Base-by-base conservation (phyloP, 2,113 vertebrate species). In the Cynocephalus volans region DNA sequence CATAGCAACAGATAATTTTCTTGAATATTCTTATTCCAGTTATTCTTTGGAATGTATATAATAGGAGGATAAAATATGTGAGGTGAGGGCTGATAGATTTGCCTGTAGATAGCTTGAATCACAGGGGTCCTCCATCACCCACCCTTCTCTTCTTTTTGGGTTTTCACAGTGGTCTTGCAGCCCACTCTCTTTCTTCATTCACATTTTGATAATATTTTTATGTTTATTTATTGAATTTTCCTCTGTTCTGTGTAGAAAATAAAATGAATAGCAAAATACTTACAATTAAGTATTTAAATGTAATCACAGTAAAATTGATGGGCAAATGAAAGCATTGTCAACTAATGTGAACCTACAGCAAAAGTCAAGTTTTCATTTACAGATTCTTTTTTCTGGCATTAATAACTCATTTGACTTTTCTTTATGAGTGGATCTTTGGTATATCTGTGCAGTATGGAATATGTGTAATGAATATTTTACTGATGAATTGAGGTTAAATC, bases 281-380 rank as follows among this genome's bases (percentile, higher is more conserved):
- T n/a, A n/a, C n/a, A 95, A 70, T 83, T 77, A 96, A 58, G 56
- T 93, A 88, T 94, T 93, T 73, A 92, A 36, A 76, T 89, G 19
- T 77, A 92, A 87, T 93, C 18, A 88, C 41, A 79, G 6, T 92
- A 77, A 94, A 92, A 89, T 86, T 64, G 69, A 0, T 70, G n/a
- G 12, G 69, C 82, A 89, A 86, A 96, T 89, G 56, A 41, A 88
- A 97, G 84, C 36, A 45, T 67, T 69, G 56, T 52, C 14, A 79
- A 54, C 31, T 90, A 95, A 45, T 62, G 31, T 90, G 45, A 93
- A 91, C 13, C 23, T 28, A 89, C 0, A 86, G 26, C 64, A 85
- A 93, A 95, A 93, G 10, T 77, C 72, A 86, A 85, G 36, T 86
- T 85, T 88, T 88, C 0, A 58, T 93, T 82, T 72, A 76, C 62